Evolutionary conservation across 2,113 vertebrate species (phyloP).

Genomic region (Xenus cinereus): DNA sequence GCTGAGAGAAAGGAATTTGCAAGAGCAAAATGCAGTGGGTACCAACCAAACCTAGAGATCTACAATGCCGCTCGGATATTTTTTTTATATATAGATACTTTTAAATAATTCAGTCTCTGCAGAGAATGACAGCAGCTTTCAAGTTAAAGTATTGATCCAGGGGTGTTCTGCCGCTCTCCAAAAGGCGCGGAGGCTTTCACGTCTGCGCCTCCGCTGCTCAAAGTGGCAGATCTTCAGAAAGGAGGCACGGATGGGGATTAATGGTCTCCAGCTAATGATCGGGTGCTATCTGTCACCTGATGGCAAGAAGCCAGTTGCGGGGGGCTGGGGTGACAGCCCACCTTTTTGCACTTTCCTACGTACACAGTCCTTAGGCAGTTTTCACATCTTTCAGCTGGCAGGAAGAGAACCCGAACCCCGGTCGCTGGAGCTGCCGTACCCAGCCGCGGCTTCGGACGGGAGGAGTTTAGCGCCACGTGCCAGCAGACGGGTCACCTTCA

Average conservation of each 20-base stretch:
- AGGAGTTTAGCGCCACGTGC: fast-evolving
- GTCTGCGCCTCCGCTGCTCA: neutral
- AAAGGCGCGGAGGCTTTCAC: neutral
- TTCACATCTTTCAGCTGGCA: neutral
- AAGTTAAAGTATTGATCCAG: neutral
- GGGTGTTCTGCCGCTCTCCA: neutral
- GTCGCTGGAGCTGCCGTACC: neutral
- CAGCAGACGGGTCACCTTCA: neutral
- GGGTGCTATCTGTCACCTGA: neutral
- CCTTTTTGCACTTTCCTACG: neutral
- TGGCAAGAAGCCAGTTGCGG: neutral
- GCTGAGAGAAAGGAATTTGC: neutral
- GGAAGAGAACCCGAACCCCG: neutral
- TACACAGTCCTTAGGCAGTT: neutral
- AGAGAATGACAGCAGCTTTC: neutral
- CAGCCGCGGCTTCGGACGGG: neutral
- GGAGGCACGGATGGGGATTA: neutral
- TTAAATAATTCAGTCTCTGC: slow-evolving; percentile 2
- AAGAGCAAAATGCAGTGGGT: neutral
- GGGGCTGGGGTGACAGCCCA: neutral
- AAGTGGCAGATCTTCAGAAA: neutral
- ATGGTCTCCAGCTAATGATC: neutral
- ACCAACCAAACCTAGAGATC: neutral
- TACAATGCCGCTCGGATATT: neutral
- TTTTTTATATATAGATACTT: neutral